Base-by-base conservation (phyloP, 2,113 vertebrate species). In the Prochilodus magdalenae region DNA sequence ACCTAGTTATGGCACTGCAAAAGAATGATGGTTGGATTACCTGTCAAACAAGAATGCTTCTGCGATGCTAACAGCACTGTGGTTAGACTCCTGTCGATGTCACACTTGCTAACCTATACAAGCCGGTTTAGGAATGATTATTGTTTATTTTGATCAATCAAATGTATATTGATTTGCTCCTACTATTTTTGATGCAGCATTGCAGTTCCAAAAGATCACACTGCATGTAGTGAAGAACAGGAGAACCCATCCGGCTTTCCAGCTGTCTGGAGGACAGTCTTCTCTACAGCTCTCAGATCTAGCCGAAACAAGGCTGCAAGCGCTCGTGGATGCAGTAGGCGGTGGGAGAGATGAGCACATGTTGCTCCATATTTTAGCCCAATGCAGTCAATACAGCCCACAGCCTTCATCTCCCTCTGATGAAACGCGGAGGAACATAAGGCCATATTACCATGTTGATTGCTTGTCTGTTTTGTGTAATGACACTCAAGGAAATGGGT, bases 381-480 rank as follows among this genome's bases (percentile, higher is more conserved):
- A 73, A 81, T 36, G 36, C 53, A 60, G 29, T 70, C 74, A 66
- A 53, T 76, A 57, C 60, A 77, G 26, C 81, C 73, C 65, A 60
- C 53, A 82, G 26, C 36, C 2, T 30, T 60, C 36, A 0, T 15
- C 20, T 47, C 53, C 69, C 73, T 82, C 67, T 70, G 75, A 75
- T 49, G 53, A 33, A 75, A 53, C 51, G 30, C 33, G 36, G 2
- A 75, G 67, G 51, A 76, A 57, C 74, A 30, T 70, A 67, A 60
- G 57, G 49, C 55, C 57, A 60, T 67, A 67, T 75, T 67, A 81
- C 60, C 81, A 77, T 83, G 53, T 75, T 82, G 66, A 76, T 82
- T 82, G 65, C 22, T 22, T 69, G 33, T 59, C 80, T 82, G 72
- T 30, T 81, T 82, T 82, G 62, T 74, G 65, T 69, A 82, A 69